A percentile compares a stretch with the other conserved stretches of the same genome.
Evolutionary conservation across 2,888 invertebrate genomes (phyloP).

Genomic region (Eubasilissa splendida): DNA sequence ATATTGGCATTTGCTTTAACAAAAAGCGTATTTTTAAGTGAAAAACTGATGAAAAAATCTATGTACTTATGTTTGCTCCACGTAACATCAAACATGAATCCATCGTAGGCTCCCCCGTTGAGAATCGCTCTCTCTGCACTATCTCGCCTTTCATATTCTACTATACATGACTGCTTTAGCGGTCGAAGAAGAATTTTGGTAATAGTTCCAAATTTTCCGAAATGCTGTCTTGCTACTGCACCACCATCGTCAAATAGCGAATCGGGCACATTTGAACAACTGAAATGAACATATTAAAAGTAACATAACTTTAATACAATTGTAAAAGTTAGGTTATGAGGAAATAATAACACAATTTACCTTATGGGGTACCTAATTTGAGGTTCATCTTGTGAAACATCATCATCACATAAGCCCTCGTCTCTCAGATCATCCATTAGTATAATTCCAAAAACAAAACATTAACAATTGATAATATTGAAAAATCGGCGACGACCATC

Average conservation of each 20-base stretch:
- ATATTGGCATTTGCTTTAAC: too few relatives aligned
- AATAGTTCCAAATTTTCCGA: constrained; percentile 81
- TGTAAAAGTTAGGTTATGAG: constrained; percentile 10
- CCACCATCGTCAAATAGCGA: constrained; percentile 74
- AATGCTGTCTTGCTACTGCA: constrained; percentile 76
- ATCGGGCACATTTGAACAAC: constrained; percentile 79
- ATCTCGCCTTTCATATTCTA: constrained; percentile 78
- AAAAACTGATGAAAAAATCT: not conserved
- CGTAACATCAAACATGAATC: constrained; percentile 75
- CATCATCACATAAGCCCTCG: constrained; percentile 39
- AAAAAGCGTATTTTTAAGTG: too few relatives aligned
- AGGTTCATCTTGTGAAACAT: constrained; percentile 40
- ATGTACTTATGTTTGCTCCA: constrained; percentile 69
- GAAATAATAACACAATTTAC: not conserved
- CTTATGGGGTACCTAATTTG: constrained; percentile 40
- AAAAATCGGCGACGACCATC: not conserved
- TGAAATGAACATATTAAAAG: constrained; percentile 60
- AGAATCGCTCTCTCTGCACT: constrained; percentile 74
- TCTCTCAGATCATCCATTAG: constrained; percentile 38
- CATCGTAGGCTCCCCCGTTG: constrained; percentile 76
- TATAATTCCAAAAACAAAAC: not conserved
- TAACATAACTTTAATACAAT: not conserved
- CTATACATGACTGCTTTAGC: constrained; percentile 76
- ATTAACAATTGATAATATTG: not conserved
- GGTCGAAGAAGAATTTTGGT: constrained; percentile 77